Base-by-base conservation (phyloP, 2,888 invertebrate genomes). In the Creontiades dilutus region DNA sequence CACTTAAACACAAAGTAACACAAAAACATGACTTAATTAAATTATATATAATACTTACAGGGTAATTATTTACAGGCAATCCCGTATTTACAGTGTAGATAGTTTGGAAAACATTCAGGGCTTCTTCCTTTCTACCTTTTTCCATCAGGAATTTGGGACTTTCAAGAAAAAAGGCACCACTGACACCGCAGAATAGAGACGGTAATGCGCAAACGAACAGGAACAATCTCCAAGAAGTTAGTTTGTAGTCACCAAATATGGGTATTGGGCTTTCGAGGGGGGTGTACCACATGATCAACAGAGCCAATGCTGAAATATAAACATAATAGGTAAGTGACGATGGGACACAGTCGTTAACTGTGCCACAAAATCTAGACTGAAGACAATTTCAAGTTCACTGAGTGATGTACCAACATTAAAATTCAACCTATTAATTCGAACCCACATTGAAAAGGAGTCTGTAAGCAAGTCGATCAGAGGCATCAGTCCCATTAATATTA, bases 141-240 rank as follows among this genome's bases (percentile, higher is more conserved):
- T 96, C 95, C 95, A 97, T 95, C 4, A 97, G 94, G 93, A 96
- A 97, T 93, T 96, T 96, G 7, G 97, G 97, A 92, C 96, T 97
- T 93, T 97, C 97, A 0, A 97, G 93, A 78, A 92, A 96, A 90
- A 96, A 93, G 86, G 95, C 93, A 0, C 94, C 94, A 52, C 95
- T 91, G 47, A 91, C 46, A 0, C 96, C 96, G 11, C 96, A 95
- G 0, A 96, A 92, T 0, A 97, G 92, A 28, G 96, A 96, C 12
- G 97, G 96, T 90, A 96, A 90, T 0, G 95, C 95, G 0, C 95
- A 94, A 1, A 92, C 52, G 0, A 93, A 91, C 0, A 93, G 90
- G 91, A 94, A 95, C 4, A 94, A 92, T 23, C 94, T 93, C 95
- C 95, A 95, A 55, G 94, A 94, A 91, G 94, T 93, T 92, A 91